Evolutionary conservation across 2,888 invertebrate genomes (phyloP), one percentile per base, ranked within the genome.

Genomic region (Cephus pygmeus): DNA sequence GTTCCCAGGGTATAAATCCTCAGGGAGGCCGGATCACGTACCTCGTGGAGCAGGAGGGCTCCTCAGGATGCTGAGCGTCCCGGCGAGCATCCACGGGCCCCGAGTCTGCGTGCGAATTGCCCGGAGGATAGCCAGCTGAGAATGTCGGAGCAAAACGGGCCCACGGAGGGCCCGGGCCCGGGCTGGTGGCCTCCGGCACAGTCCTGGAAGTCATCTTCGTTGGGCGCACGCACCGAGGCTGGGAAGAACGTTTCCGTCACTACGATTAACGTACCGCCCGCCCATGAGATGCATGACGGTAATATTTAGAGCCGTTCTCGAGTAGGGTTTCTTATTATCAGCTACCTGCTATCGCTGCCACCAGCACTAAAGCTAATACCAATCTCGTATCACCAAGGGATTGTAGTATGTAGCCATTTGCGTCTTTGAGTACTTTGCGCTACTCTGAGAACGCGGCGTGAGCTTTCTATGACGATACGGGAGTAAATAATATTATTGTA

Each of bases 161-260:
- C 90, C 86, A 84, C 88, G 81, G 91, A 90, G 86, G 89, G 78
- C 79, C 78, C 86, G n/a, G 86, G 89, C 83, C 87, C 90, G 79
- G 90, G 87, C 79, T 90, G 91, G 90, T 90, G 91, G 88, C 85
- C 88, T 80, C 81, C 88, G 77, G 83, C 86, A 68, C 90, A 91
- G 80, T 86, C 89, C 81, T 90, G 90, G 89, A 91, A 89, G 84
- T 88, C 87, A 74, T 84, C 92, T 86, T 93, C 92, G 90, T 92
- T 93, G 84, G 92, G 81, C 82, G 69, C 83, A 74, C 82, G 84
- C 69, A 82, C 88, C 69, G 90, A 91, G 79, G 92, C 87, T 89
- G 91, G 90, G 69, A 91, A 90, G 79, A 94, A 96, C 93, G 95
- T 96, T 79, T 96, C 96, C 80, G 96, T 96, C 88, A 96, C 96